Evolutionary conservation across 1,140 invertebrate genomes (phyloP), one percentile per base, ranked within the genome.

Genomic region (Drosophila pallidifrons): DNA sequence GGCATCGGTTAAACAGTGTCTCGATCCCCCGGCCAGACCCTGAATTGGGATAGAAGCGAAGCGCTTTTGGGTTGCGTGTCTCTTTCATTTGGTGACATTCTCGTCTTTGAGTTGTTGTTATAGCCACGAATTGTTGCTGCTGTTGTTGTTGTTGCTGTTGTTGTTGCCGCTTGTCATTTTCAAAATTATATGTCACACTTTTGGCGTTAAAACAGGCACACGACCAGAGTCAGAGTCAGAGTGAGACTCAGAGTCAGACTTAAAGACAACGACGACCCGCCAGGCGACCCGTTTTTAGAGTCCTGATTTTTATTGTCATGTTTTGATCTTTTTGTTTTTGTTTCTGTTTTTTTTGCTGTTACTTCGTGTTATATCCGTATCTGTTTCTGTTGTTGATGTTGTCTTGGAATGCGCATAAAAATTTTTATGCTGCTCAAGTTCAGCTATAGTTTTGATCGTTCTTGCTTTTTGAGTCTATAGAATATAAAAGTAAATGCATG

Each of bases 241-340:
- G n/a, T n/a, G n/a, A n/a, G 30, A 49, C 41, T 35, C 13, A 28
- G 3, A 61, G 13, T 38, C 10, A 35, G 55, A 68, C 25, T 49
- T 32, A 64, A 57, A 51, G 49, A 60, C 46, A 52, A 30, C 7
- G 64, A 61, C 59, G 65, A 75, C 72, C 58, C 47, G 66, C 45
- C 76, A 60, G 43, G 59, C 81, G 79, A 88, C 82, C 83, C 77
- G 83, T 80, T 88, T 87, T 75, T 38, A 80, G 77, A 88, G 83
- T 87, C 83, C 83, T 87, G 83, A 87, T 83, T 87, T 87, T 87
- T 87, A 88, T 87, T 88, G 83, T 87, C 83, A 87, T 87, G 83
- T 88, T 87, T 87, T 87, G 83, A 87, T 87, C 80, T 87, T 87
- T 88, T 87, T 61, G 3, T 25, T 25, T 25, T 25, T 25, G 20